Evolutionary conservation across 2,113 vertebrate genomes (phyloP), one percentile per base, ranked within the genome.

Genomic region (Pipra filicauda): DNA sequence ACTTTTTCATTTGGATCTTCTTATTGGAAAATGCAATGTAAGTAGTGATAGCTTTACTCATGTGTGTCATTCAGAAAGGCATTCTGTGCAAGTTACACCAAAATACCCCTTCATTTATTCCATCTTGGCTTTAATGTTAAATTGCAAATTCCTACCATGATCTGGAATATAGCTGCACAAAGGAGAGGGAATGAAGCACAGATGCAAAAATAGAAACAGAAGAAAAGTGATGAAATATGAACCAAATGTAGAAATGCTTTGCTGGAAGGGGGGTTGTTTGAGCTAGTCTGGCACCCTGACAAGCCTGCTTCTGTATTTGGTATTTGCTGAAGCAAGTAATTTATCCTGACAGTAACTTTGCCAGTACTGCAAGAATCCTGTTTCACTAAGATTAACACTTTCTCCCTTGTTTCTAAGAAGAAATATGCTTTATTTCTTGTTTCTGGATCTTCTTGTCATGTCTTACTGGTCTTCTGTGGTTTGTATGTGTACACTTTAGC

Each of bases 261-360:
- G 9, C 46, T 79, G 71, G 31, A 73, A 48, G 27, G 19, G 44
- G 2, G 3, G 11, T 54, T 79, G 77, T 8, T 93, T 71, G 71
- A 66, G 44, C 49, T 87, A 20, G 64, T 91, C 93, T 89, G 77
- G 72, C 88, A 73, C 41, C 10, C 66, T 83, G 52, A 71, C 77
- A 94, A 35, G 9, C 33, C 37, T 85, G 48, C 48, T 83, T 77
- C 61, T 72, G 11, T 74, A 8, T 37, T 73, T 91, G 91, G 37
- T 76, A 39, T 67, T 93, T 94, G 78, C 77, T 88, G 85, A 95
- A 91, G 66, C 61, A 89, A 85, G 61, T 96, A 75, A 95, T 96
- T 95, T 69, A 55, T 95, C 89, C 86, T 92, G 81, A 62, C 64
- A 80, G 35, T 43, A 66, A 76, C 77, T 86, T 80, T 94, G 67